Conservation (phyloP, 2,797 vertebrate species). For the Paratrypauchen microcephalus region DNA sequence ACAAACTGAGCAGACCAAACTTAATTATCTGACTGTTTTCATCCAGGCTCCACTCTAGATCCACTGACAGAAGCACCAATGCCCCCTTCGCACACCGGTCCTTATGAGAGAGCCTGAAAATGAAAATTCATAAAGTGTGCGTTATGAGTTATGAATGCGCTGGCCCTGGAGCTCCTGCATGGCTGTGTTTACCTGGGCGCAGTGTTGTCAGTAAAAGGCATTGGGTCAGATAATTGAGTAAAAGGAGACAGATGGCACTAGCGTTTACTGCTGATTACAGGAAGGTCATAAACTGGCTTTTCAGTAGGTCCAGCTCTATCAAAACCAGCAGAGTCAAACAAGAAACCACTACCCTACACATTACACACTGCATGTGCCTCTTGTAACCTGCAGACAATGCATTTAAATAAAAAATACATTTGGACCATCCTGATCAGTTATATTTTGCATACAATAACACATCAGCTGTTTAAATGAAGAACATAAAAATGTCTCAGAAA, state of each 20-base stretch:
- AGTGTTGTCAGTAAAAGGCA: slow-evolving; percentile 75
- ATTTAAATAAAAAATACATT: background rate
- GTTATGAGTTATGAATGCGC: slow-evolving; percentile 47
- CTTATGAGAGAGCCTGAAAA: slow-evolving; percentile 21
- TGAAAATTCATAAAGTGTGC: slow-evolving; percentile 32
- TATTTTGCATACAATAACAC: background rate
- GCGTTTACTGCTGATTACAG: slow-evolving; percentile 82
- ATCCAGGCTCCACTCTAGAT: slow-evolving; percentile 13
- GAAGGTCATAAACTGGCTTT: slow-evolving; percentile 72
- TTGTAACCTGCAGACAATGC: slow-evolving; percentile 1
- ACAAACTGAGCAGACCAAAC: slow-evolving; percentile 29
- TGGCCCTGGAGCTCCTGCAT: slow-evolving; percentile 46
- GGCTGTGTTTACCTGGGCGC: slow-evolving; percentile 68
- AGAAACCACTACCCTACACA: slow-evolving; percentile 10
- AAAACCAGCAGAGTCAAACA: slow-evolving; percentile 67
- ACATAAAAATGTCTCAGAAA: no score
- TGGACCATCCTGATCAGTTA: background rate
- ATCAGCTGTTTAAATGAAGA: background rate
- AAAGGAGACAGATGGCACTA: slow-evolving; percentile 80
- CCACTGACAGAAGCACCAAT: slow-evolving; percentile 19
- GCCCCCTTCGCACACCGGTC: slow-evolving; percentile 12
- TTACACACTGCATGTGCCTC: slow-evolving; percentile 4
- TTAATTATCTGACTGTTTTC: slow-evolving; percentile 26
- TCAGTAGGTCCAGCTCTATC: slow-evolving; percentile 67
- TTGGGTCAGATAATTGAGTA: slow-evolving; percentile 80